Percentiles rank a stretch among this genome's conserved stretches.
phyloP scores from a whole-genome alignment of 2,113 vertebrate species.

The Chaetodon auriga region DNA sequence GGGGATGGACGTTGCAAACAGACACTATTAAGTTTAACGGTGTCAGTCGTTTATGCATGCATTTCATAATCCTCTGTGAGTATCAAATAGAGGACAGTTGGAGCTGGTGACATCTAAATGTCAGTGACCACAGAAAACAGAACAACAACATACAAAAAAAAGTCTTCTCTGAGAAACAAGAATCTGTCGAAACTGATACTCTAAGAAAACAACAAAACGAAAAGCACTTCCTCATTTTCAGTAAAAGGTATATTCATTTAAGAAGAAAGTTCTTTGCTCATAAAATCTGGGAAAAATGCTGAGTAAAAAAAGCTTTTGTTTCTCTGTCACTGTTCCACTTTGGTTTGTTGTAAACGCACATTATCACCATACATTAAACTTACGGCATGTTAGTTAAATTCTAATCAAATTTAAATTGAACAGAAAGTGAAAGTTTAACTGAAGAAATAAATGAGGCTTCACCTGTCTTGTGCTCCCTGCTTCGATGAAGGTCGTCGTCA shows the following conservation, averaged over 20 bases:
- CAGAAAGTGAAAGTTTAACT: neutral
- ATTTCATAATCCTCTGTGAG: too few species aligned
- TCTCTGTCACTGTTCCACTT: neutral
- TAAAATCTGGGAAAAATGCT: neutral
- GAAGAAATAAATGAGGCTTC: conserved; percentile 30
- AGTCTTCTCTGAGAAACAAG: neutral
- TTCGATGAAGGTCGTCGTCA: conserved; percentile 85
- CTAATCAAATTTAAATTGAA: neutral
- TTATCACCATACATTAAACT: too few species aligned
- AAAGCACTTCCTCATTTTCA: conserved; percentile 47
- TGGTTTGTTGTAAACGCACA: neutral
- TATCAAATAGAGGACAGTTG: too few species aligned
- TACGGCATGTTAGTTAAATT: neutral
- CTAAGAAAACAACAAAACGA: conserved; percentile 44
- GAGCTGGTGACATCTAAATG: conserved; percentile 2
- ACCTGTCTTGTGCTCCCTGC: conserved; percentile 86
- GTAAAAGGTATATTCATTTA: neutral
- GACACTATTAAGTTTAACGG: too few species aligned
- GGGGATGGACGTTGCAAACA: neutral
- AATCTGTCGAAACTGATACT: conserved; percentile 31
- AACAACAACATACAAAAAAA: neutral
- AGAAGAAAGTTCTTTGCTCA: neutral
- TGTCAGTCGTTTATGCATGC: neutral
- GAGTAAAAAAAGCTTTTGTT: too few species aligned
- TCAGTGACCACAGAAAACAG: conserved; percentile 7